phyloP scores from a whole-genome alignment of 2,797 vertebrate genomes.

The Brachymystax lenok region DNA sequence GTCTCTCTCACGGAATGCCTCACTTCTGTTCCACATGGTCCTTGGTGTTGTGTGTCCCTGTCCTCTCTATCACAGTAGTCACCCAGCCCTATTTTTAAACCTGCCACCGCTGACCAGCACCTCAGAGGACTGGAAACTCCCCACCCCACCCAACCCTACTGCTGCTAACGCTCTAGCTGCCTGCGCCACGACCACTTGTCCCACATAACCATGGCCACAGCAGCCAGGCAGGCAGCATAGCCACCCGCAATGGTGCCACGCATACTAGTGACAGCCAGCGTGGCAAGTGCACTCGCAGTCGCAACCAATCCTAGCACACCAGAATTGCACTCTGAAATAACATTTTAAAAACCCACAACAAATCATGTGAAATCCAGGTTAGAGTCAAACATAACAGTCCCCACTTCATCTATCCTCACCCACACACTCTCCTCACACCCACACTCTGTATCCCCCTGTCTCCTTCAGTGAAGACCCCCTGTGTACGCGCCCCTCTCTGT shows the following conservation, averaged over 20 bases:
- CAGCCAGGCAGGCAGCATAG: constrained; percentile 27
- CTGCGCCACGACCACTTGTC: constrained; percentile 55
- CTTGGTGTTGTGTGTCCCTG: constrained; percentile 46
- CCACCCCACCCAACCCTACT: constrained; percentile 17
- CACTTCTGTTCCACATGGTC: constrained; percentile 39
- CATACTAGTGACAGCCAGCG: constrained; percentile 6
- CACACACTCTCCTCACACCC: background rate
- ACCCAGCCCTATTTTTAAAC: constrained; percentile 61
- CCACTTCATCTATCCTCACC: background rate
- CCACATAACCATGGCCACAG: constrained; percentile 48
- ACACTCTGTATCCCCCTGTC: background rate
- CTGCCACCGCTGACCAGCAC: constrained; percentile 27
- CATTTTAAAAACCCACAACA: no score
- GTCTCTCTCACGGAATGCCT: constrained; percentile 3
- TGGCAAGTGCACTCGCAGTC: background rate
- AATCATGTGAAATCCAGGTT: no score
- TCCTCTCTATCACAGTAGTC: constrained; percentile 50
- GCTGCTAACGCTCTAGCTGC: background rate
- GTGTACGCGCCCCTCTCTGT: constrained; percentile 11
- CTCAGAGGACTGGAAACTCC: constrained; percentile 34
- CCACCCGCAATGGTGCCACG: constrained; percentile 28
- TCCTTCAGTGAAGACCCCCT: constrained; percentile 30
- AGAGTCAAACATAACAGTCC: background rate
- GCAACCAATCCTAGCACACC: background rate
- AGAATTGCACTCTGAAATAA: background rate